These are phyloP conservation scores for Drosophila emarginata DNA, from an alignment of 2,888 invertebrate species.

Conservation along the genomic window DNA sequence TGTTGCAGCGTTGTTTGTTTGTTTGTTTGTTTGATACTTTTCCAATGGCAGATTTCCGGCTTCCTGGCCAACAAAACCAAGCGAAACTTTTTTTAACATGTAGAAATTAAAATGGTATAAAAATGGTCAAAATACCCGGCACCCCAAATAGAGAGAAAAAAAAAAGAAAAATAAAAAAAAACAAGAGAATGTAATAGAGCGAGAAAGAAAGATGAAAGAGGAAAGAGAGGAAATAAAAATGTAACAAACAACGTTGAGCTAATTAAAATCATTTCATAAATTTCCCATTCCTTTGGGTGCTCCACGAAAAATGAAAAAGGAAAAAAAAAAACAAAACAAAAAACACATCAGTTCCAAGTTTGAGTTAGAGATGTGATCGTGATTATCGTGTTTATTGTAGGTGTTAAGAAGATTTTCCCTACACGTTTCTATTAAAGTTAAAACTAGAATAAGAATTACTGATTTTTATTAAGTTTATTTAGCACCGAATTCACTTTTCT, in stretches of 20 bases:
- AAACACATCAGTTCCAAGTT: neutral
- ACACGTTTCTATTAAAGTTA: too few relatives aligned
- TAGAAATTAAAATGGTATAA: conserved; percentile 59
- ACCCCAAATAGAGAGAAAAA: conserved; percentile 18
- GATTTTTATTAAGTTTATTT: too few relatives aligned
- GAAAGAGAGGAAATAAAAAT: neutral
- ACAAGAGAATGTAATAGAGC: too few relatives aligned
- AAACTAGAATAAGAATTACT: too few relatives aligned
- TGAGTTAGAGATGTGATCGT: neutral
- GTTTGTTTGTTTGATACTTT: conserved; percentile 64
- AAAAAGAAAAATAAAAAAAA: conserved; percentile 6
- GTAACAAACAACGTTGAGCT: conserved; percentile 46
- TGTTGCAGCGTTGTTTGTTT: conserved; percentile 23
- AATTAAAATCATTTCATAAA: conserved; percentile 75
- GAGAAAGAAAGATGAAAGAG: neutral
- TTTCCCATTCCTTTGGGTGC: conserved; percentile 64
- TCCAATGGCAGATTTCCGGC: conserved; percentile 67
- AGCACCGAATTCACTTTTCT: too few relatives aligned
- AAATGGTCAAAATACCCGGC: conserved; percentile 39
- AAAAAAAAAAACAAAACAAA: neutral
- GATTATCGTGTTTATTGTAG: neutral
- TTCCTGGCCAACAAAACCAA: conserved; percentile 42
- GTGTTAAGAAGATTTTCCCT: neutral
- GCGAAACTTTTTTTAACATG: conserved; percentile 39
- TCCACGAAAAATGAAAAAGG: conserved; percentile 27